phyloP scores from a whole-genome alignment of 2,797 vertebrate genomes.

The Sebastes elongatus region DNA sequence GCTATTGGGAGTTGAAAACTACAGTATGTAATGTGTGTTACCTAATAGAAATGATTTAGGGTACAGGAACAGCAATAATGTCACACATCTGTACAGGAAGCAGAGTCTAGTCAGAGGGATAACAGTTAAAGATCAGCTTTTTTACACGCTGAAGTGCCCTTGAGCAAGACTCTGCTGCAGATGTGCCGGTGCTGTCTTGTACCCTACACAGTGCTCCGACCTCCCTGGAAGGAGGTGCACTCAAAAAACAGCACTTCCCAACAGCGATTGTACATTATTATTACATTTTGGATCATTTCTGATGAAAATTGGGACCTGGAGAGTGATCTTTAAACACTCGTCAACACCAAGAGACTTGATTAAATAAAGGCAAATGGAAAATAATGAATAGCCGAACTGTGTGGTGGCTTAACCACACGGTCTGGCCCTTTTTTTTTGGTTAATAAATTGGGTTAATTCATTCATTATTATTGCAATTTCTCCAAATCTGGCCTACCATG shows the following conservation, averaged over 20 bases:
- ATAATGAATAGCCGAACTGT: neutral
- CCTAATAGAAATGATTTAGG: constrained; percentile 41
- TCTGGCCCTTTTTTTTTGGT: constrained; percentile 44
- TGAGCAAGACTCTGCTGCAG: constrained; percentile 18
- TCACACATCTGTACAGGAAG: constrained; percentile 49
- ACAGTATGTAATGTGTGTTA: constrained; percentile 40
- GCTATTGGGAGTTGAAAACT: constrained; percentile 47
- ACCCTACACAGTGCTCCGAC: constrained; percentile 20
- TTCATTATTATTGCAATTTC: constrained; percentile 59
- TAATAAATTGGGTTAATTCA: constrained; percentile 33
- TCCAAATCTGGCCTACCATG: constrained; percentile 24
- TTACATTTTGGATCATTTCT: constrained; percentile 9
- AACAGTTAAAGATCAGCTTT: neutral
- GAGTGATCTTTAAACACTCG: constrained; percentile 8
- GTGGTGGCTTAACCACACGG: neutral
- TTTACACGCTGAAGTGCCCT: neutral
- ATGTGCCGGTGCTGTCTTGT: constrained; percentile 18
- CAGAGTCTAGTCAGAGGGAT: neutral
- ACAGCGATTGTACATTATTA: constrained; percentile 13
- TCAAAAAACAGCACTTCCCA: neutral
- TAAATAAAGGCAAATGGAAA: constrained; percentile 36
- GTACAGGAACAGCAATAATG: constrained; percentile 18
- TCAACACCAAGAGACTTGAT: constrained; percentile 1
- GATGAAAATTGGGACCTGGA: constrained; percentile 6
- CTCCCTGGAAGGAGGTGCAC: constrained; percentile 4